These are phyloP conservation scores for Zosterops japonicus DNA, from an alignment of 2,113 vertebrate genomes.

Conservation along the genomic window DNA sequence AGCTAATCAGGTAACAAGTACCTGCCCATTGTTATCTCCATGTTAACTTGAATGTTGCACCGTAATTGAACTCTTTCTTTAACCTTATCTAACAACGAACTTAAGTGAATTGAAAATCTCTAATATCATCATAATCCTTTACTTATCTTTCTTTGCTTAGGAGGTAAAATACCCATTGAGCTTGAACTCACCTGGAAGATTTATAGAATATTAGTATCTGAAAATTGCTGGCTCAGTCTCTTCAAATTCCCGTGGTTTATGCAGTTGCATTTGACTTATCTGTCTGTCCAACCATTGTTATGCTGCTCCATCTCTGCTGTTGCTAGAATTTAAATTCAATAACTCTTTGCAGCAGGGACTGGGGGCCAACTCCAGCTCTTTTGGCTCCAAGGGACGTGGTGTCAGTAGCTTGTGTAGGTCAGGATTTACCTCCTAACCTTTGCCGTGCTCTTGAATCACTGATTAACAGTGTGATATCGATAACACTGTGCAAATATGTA, in stretches of 20 bases:
- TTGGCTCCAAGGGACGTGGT: accelerated
- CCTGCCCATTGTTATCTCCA: background rate
- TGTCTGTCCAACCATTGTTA: background rate
- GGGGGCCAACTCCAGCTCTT: background rate
- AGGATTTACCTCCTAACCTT: background rate
- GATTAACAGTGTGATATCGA: background rate
- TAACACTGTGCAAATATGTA: background rate
- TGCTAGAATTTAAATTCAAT: background rate
- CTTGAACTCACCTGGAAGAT: background rate
- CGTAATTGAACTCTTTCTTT: background rate
- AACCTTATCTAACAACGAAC: background rate
- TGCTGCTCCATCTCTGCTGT: background rate
- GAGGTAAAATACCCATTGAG: background rate
- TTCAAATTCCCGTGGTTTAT: background rate
- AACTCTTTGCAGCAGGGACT: background rate
- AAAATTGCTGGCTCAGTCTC: background rate
- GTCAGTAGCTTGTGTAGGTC: background rate
- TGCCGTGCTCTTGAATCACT: background rate
- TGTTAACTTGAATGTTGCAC: background rate
- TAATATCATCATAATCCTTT: background rate
- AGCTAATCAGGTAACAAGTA: background rate
- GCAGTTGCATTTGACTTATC: background rate
- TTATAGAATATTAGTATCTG: background rate
- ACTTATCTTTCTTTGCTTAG: background rate
- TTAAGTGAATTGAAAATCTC: background rate